Evolutionary conservation across 2,888 invertebrate species (phyloP).

Genomic region (Achlya flavicornis): DNA sequence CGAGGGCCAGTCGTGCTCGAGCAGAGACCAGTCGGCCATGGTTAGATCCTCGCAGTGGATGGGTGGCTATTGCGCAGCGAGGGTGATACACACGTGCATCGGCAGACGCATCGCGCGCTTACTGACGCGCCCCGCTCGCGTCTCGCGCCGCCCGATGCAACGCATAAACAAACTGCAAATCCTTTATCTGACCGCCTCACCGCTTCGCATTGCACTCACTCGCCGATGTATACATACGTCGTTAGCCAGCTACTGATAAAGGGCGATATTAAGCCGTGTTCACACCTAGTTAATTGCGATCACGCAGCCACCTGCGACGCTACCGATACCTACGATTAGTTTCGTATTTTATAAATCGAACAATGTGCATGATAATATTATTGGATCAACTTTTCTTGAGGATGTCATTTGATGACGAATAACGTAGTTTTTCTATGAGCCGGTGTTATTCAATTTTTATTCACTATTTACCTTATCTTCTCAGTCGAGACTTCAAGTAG

Average conservation of each 20-base stretch:
- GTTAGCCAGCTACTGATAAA: constrained; percentile 62
- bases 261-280: constrained; percentile 41
- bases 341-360: neutral
- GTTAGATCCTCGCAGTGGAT: constrained; percentile 29
- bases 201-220: constrained; percentile 9
- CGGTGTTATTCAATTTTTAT: neutral
- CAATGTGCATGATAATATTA: constrained; percentile 2
- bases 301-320: neutral
- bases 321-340: neutral
- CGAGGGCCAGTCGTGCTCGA: constrained; percentile 47
- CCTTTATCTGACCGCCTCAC: constrained; percentile 63
- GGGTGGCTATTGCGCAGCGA: constrained; percentile 49
- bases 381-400: neutral
- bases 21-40: constrained; percentile 62
- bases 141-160: constrained; percentile 54
- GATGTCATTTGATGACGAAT: neutral
- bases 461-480: neutral
- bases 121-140: constrained; percentile 57
- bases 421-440: neutral
- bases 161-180: constrained; percentile 76
- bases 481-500: neutral
- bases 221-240: constrained; percentile 31
- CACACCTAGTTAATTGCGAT: constrained; percentile 34
- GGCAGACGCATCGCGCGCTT: constrained; percentile 63
- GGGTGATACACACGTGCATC: constrained; percentile 60